Base-by-base conservation (phyloP, 2,797 vertebrate species). In the Notoglanidium macrostoma region DNA sequence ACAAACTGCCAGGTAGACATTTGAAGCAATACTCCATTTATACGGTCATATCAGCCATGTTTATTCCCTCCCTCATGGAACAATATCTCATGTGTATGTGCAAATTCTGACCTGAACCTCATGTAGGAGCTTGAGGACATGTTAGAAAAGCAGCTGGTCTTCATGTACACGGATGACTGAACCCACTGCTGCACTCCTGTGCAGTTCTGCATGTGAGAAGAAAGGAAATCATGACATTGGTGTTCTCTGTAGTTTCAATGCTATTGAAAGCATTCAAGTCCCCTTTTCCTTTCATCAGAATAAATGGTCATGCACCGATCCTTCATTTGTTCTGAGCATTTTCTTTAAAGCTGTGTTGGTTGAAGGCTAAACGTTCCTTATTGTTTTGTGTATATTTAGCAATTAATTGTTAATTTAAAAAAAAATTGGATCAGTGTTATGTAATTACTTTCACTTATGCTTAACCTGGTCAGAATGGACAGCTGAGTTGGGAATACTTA, bases 201-300 rank as follows among this genome's bases (percentile, higher is more conserved):
- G 61, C 73, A 72, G 46, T 70, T 73, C 77, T 87, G 84, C 87
- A 88, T 77, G 78, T 49, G 78, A 86, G 78, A 83, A 68, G 68
- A 85, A 55, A 67, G 35, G n/a, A 68, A 67, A 74, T 63, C 44
- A 70, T n/a, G 59, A 85, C 61, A 26, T 86, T 46, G 70, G 17
- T n/a, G 57, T 68, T 76, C 59, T 51, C 49, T 83, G 84, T 82
- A 77, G 78, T 67, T 83, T 77, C 54, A 17, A 35, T 51, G 61
- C 61, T 17, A 65, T 59, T 57, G 12, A 74, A 55, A 85, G 65
- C 26, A 70, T 72, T 88, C 3, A 0, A 44, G 32, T 32, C 19
- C 55, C 23, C 49, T n/a, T 10, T 26, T 32, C 26, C 7, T 51
- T 51, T 74, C 26, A 49, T 51, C 83, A 67, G 12, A 88, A 88